A percentile compares a stretch with the other conserved stretches of the same genome.
Conservation (phyloP, 2,797 vertebrate genomes). For the Cheirogaleus major region DNA sequence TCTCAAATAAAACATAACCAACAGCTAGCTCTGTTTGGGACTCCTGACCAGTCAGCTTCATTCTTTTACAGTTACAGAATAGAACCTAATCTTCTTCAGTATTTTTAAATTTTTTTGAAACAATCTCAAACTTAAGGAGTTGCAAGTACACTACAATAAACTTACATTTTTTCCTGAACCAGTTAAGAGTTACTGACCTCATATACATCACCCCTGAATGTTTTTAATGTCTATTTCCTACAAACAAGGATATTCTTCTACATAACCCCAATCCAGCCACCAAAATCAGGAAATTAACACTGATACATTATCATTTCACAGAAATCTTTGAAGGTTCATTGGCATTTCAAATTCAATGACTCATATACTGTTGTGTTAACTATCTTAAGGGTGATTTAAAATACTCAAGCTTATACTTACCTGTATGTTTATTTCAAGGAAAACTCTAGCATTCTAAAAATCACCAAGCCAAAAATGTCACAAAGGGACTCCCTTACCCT, state of each 20-base stretch:
- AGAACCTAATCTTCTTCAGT: background rate
- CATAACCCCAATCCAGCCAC: background rate
- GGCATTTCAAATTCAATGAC: background rate
- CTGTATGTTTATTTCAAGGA: background rate
- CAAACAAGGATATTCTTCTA: background rate
- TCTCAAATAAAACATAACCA: background rate
- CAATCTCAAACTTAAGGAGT: background rate
- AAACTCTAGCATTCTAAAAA: background rate
- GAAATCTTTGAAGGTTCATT: background rate
- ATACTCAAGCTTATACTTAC: background rate
- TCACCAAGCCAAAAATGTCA: background rate
- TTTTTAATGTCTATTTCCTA: background rate
- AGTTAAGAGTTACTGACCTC: background rate
- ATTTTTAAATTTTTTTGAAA: background rate
- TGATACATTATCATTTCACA: background rate
- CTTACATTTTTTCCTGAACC: background rate
- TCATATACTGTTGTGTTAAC: background rate
- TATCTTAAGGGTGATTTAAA: background rate
- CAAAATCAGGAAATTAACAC: background rate
- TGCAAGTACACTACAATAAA: background rate
- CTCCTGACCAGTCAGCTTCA: background rate
- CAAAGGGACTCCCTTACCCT: background rate
- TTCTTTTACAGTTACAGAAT: background rate
- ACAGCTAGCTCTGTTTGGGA: background rate
- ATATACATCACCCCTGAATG: background rate